phyloP scores from a whole-genome alignment of 2,888 invertebrate genomes.

The Thumatha senex region DNA sequence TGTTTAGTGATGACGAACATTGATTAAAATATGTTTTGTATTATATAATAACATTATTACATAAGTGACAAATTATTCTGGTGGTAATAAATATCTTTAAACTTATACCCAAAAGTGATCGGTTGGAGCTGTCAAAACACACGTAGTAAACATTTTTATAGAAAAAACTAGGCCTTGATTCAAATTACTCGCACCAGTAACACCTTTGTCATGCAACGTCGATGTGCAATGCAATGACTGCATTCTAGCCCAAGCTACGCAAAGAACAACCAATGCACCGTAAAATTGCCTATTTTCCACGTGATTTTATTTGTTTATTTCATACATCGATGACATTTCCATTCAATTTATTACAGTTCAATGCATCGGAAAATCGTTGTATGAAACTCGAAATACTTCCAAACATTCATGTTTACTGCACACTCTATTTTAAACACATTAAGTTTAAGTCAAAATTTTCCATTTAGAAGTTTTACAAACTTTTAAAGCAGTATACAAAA shows the following conservation, averaged over 20 bases:
- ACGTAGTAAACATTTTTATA: no score
- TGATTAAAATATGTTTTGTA: no score
- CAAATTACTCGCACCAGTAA: conserved; percentile 62
- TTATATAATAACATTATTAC: no score
- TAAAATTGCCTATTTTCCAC: conserved; percentile 83
- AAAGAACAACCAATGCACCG: conserved; percentile 80
- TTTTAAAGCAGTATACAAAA: conserved; percentile 58
- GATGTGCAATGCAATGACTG: conserved; percentile 45
- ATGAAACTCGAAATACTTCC: conserved; percentile 31
- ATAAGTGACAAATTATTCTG: no score
- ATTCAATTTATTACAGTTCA: conserved; percentile 56
- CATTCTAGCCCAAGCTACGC: conserved; percentile 61
- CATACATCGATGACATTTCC: conserved; percentile 74
- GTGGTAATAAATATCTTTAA: no score
- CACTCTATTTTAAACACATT: conserved; percentile 28
- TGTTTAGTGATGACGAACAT: no score
- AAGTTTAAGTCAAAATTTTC: conserved; percentile 50
- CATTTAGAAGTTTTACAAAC: conserved; percentile 53
- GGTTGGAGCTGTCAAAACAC: no score
- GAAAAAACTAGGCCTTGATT: no score
- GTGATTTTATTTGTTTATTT: conserved; percentile 82
- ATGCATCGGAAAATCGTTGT: conserved; percentile 55
- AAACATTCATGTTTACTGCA: conserved; percentile 33
- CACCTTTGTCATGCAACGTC: conserved; percentile 66
- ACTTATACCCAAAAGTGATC: no score